Evolutionary conservation across 2,797 vertebrate genomes (phyloP).

Genomic region (Notoglanidium macrostoma): DNA sequence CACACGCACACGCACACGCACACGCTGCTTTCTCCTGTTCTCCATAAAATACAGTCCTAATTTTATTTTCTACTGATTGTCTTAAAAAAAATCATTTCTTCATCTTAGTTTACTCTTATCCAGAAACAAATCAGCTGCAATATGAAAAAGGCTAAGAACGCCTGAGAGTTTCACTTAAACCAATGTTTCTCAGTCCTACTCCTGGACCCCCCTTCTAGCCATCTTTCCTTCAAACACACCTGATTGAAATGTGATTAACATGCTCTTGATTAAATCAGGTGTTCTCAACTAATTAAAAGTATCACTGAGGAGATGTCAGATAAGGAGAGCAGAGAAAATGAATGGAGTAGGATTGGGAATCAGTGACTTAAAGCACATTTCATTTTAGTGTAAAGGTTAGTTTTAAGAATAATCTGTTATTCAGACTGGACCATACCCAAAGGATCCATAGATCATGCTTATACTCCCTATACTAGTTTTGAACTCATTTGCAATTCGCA

Average conservation of each 20-base stretch:
- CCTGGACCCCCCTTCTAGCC: too few relatives aligned
- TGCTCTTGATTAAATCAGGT: too few relatives aligned
- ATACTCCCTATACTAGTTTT: neutral
- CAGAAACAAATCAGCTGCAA: neutral
- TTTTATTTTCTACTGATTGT: neutral
- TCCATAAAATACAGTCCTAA: neutral
- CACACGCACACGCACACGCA: neutral
- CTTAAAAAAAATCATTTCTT: neutral
- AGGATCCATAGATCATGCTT: neutral
- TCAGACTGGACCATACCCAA: neutral
- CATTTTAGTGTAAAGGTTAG: neutral
- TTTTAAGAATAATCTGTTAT: too few relatives aligned
- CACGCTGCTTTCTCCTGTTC: neutral
- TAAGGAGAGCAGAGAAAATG: too few relatives aligned
- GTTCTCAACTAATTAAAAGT: too few relatives aligned
- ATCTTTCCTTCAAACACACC: too few relatives aligned
- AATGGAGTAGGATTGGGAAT: too few relatives aligned
- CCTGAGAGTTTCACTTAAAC: neutral
- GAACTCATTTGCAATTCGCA: neutral
- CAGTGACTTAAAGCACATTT: too few relatives aligned
- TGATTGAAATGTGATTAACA: too few relatives aligned
- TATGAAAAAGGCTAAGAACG: neutral
- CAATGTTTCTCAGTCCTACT: too few relatives aligned
- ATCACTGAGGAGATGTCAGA: too few relatives aligned
- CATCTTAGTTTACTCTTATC: neutral